phyloP scores from a whole-genome alignment of 2,888 invertebrate genomes.

The Drosophila villosipedis region DNA sequence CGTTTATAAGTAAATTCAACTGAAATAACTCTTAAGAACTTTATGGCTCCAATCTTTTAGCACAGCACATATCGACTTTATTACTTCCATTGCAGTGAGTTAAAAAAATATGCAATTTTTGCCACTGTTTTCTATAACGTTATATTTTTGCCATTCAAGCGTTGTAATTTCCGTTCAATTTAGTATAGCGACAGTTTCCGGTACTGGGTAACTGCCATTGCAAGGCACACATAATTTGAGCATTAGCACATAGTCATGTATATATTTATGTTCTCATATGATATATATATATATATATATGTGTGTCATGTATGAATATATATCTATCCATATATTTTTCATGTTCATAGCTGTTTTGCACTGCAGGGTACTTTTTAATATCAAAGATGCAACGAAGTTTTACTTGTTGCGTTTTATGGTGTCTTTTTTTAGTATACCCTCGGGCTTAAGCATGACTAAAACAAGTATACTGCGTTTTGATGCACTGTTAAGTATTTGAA shows the following conservation, averaged over 20 bases:
- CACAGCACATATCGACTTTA: background rate
- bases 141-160: slow-evolving; percentile 80
- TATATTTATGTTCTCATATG: slow-evolving; percentile 18
- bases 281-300: background rate
- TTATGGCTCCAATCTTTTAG: background rate
- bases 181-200: slow-evolving; percentile 72
- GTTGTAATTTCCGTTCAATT: slow-evolving; percentile 82
- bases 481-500: background rate
- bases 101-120: background rate
- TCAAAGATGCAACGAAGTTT: slow-evolving; percentile 32
- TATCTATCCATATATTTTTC: slow-evolving; percentile 11
- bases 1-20: background rate
- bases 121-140: slow-evolving; percentile 53
- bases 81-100: background rate
- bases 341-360: slow-evolving; percentile 36
- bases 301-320: background rate
- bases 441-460: background rate
- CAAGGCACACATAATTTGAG: slow-evolving; percentile 71
- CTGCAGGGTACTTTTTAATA: slow-evolving; percentile 72
- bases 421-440: background rate
- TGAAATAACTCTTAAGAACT: background rate
- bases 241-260: slow-evolving; percentile 56
- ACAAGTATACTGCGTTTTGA: background rate
- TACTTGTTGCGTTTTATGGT: slow-evolving; percentile 55
- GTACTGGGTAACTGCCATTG: slow-evolving; percentile 57